Base-by-base conservation (phyloP, 2,113 vertebrate genomes). In the Leucoraja erinaceus region DNA sequence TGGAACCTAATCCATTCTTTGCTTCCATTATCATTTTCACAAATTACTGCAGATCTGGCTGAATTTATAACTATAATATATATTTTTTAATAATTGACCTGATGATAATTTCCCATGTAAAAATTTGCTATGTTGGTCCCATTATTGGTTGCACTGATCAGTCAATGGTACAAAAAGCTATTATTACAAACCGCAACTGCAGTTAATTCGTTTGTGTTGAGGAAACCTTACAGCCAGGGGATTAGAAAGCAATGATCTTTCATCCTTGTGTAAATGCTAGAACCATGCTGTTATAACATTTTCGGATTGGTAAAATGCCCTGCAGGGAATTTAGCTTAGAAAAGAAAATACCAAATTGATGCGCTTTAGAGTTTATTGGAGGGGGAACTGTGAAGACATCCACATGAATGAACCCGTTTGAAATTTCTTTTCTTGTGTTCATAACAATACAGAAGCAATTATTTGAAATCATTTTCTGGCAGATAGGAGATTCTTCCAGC, bases 401-500 rank as follows among this genome's bases (percentile, higher is more conserved):
- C 31, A 47, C 70, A 70, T 70, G 66, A 72, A 91, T 91, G 70
- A 91, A 72, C 63, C 9, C 72, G 22, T 72, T 72, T 72, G 33
- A 72, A 68, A 28, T 72, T 72, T 28, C 18, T 68, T 90, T 72
- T 68, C 81, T 20, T 20, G 0, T 84, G 54, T 84, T 84, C 81
- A 38, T 38, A 91, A 91, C 66, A 91, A 91, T 91, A 54, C 20
- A 91, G 66, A 68, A 56, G 54, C 47, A 72, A 31, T 72, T 70
- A 93, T 93, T 93, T 84, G 84, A 93, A 93, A 47, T 92, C 93
- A 83, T 31, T 14, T 77, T 68, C 75, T 84, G 93, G 88, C 93
- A 93, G 93, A 93, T 94, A 94, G 93, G 93, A 93, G 93, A 93
- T 93, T 93, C 61, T 84, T 93, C 16, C 1, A 38, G 94, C 63